Percentiles rank a stretch among this genome's conserved stretches.
Evolutionary conservation across 2,113 vertebrate genomes (phyloP).

Genomic region (Zosterops pallidus): DNA sequence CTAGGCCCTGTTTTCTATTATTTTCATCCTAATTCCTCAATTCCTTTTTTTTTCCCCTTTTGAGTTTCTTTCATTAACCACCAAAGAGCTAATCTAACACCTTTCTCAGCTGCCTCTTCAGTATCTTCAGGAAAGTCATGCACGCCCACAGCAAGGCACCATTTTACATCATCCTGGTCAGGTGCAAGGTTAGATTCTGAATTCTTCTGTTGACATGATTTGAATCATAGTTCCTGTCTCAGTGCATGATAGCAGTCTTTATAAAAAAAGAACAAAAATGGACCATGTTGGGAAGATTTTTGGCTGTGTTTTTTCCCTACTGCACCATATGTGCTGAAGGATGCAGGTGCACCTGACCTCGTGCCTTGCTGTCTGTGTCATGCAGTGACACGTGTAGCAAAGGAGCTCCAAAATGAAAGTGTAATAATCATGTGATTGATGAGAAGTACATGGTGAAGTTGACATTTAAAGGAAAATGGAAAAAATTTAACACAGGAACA

Average conservation of each 20-base stretch:
- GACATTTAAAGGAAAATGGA: constrained; percentile 37
- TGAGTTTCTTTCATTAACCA: background rate
- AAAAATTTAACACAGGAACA: background rate
- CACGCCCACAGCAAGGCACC: background rate
- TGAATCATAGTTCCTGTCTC: background rate
- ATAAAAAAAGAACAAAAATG: background rate
- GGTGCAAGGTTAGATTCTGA: background rate
- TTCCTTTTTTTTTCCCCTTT: too few species aligned
- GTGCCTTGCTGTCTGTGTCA: background rate
- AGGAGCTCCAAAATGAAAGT: background rate
- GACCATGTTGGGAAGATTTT: background rate
- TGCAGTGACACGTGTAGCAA: background rate
- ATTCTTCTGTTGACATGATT: background rate
- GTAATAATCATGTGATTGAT: background rate
- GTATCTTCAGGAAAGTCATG: background rate
- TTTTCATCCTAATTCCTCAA: background rate
- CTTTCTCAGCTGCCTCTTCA: background rate
- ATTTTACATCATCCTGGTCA: background rate
- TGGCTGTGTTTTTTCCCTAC: background rate
- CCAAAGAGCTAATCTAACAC: background rate
- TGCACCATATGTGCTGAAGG: background rate
- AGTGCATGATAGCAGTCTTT: background rate
- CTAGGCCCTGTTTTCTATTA: background rate
- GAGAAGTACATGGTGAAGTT: background rate
- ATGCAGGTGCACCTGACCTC: background rate